Conservation (phyloP, 2,113 vertebrate species). For the Antechinus flavipes region DNA sequence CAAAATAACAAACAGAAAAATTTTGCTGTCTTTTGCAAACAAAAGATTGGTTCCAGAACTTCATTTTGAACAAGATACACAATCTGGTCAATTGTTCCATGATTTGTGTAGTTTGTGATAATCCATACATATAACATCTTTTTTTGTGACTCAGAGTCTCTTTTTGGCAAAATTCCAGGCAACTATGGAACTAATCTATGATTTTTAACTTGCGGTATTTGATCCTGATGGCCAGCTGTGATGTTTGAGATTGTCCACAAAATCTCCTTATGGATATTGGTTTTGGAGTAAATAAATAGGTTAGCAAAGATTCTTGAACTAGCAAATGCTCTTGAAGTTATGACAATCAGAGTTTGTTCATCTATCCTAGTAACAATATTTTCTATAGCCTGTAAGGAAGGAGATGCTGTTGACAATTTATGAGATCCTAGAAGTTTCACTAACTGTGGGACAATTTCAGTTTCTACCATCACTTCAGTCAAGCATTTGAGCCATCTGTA, state of each 20-base stretch:
- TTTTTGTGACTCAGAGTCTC: conserved; percentile 93
- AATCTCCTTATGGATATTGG: conserved; percentile 91
- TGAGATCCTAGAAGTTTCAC: conserved; percentile 87
- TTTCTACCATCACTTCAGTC: conserved; percentile 89
- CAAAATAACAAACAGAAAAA: conserved; percentile 91
- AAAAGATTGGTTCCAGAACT: conserved; percentile 89
- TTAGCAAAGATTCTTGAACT: conserved; percentile 79
- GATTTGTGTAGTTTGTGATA: conserved; percentile 93
- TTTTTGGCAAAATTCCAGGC: conserved; percentile 88
- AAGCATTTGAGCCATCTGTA: conserved; percentile 89
- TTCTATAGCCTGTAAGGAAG: conserved; percentile 87
- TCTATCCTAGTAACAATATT: conserved; percentile 93
- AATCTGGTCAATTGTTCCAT: conserved; percentile 91
- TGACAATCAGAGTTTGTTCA: conserved; percentile 90
- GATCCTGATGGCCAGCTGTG: conserved; percentile 88
- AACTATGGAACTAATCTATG: conserved; percentile 87
- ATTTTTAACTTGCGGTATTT: conserved; percentile 90
- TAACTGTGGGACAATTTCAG: conserved; percentile 86
- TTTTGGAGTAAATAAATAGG: conserved; percentile 87
- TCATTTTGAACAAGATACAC: conserved; percentile 90
- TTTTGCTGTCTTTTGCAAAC: conserved; percentile 92
- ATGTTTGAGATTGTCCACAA: conserved; percentile 92
- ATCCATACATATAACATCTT: conserved; percentile 94
- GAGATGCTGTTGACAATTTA: conserved; percentile 87
- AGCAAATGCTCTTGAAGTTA: conserved; percentile 86